These are phyloP conservation scores for Phenganax marumi DNA, from an alignment of 92 coral and sea anemone species.

Conservation along the genomic window DNA sequence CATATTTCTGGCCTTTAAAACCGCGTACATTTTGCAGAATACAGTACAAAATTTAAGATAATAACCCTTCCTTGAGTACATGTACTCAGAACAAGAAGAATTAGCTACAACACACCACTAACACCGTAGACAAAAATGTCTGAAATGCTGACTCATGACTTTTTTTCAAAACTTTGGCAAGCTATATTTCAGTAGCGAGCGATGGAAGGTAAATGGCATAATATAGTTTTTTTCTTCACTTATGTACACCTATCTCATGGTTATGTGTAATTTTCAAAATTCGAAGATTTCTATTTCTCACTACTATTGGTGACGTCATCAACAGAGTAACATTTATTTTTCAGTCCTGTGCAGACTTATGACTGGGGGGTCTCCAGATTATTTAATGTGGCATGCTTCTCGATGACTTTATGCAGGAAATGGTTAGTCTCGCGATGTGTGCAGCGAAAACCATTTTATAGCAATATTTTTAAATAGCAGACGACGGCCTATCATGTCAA, in stretches of 20 bases:
- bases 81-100: too few relatives aligned
- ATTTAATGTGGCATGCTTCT: neutral
- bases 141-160: too few relatives aligned
- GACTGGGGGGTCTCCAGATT: slow-evolving; percentile 4
- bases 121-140: too few relatives aligned
- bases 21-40: too few relatives aligned
- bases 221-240: neutral
- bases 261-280: neutral
- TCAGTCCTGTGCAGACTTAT: neutral
- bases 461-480: neutral
- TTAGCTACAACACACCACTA: too few relatives aligned
- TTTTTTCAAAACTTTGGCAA: too few relatives aligned
- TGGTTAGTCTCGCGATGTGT: slow-evolving; percentile 20
- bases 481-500: neutral
- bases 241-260: neutral
- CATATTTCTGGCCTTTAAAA: too few relatives aligned
- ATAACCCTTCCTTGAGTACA: too few relatives aligned
- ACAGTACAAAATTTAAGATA: too few relatives aligned
- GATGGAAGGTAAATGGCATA: too few relatives aligned
- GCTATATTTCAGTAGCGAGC: too few relatives aligned
- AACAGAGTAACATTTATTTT: neutral
- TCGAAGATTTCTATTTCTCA: neutral
- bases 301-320: neutral
- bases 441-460: slow-evolving; percentile 5
- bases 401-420: neutral